Base-by-base conservation (phyloP, 2,888 invertebrate genomes). In the Apotomis betuletana region DNA sequence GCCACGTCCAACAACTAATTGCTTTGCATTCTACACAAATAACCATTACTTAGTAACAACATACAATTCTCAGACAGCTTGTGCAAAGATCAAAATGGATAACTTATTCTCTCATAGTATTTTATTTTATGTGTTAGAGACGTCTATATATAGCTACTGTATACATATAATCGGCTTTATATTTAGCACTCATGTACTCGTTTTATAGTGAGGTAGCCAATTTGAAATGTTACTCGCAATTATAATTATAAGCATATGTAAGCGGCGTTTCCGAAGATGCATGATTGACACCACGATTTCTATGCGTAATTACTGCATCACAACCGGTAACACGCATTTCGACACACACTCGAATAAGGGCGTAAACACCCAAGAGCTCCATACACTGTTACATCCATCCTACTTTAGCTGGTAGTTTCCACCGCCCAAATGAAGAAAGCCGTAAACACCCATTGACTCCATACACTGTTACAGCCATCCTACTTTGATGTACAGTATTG, bases 241-340 rank as follows among this genome's bases (percentile, higher is more conserved):
- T 55, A 55, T 41, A 15, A 51, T 36, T 13, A 10, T 65, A 46
- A 27, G 27, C 27, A 27, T 27, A n/a, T 41, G 27, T 3, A 27
- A 27, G 41, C 54, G 51, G 51, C 38, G 51, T 58, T 64, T 70
- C 64, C 70, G 59, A 15, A 27, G 58, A 46, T 64, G 54, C 41
- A 10, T 69, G 70, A 70, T 70, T 70, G 71, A 71, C 71, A 62
- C 55, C 51, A 1, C 44, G 71, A 71, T 71, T 71, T 67, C 71
- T 67, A 67, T 51, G 41, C 67, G 67, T 64, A 71, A 71, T 67
- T 57, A 67, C 6, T 58, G 38, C 69, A 44, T 57, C 49, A 63
- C 55, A 62, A 71, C 61, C 71, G 67, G 70, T 51, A 59, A 51
- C 13, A 51, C 41, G 38, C 15, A 58, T 13, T 58, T 13, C 10